Evolutionary conservation across 2,888 invertebrate species (phyloP), one percentile per base, ranked within the genome.

Genomic region (Ormia ochracea): DNA sequence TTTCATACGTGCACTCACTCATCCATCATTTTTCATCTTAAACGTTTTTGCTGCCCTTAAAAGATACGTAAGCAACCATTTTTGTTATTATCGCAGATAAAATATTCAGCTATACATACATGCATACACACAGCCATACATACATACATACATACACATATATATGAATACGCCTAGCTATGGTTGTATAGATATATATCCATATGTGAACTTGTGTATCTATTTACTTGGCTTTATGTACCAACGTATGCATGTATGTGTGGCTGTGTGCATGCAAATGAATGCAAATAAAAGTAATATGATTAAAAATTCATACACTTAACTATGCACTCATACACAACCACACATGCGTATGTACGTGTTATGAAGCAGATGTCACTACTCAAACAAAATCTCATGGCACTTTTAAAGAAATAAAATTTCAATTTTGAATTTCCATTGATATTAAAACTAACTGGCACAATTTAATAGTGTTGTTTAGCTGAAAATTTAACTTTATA

Each of bases 281-380:
- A 48, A 33, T 63, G 7, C 3, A 43, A 56, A 21, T 23, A 2
- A 5, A 63, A 50, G 31, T 61, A 70, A 70, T 59, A 72, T 61
- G 70, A 72, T 72, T 72, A 72, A 72, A 69, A 72, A 61, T 52
- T 41, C 41, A 61, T 52, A 52, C 50, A 38, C 41, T 58, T 12
- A 59, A n/a, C n/a, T 26, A 21, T 26, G 19, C 23, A 43, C 6
- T 45, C 14, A 14, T 4, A 31, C 19, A 58, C 9, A n/a, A 0
- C 10, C 9, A 36, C n/a, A n/a, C 7, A 54, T 10, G 54, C 28
- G 38, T 21, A 41, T 5, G 45, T 23, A 33, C 3, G 63, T 80
- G 75, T 72, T 68, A 76, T 72, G 68, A 80, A 76, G 72, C 80
- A 80, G 80, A 80, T 80, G 80, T 80, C 80, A 76, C 73, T 33